These are phyloP conservation scores for Calephelis virginiensis DNA, from an alignment of 1,140 invertebrate species.

Conservation along the genomic window DNA sequence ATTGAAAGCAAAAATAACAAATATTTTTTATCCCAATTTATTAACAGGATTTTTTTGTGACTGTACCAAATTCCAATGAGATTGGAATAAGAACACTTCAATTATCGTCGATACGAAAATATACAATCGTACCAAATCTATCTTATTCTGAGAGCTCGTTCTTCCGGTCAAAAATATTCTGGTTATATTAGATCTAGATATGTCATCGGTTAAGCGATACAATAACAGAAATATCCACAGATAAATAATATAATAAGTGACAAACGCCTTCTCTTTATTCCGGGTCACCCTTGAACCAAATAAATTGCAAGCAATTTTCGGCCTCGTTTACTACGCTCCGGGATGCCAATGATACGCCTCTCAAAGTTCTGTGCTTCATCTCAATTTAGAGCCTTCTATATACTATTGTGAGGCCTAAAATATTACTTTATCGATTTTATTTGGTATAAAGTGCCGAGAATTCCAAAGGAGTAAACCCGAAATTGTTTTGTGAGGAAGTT, in stretches of 20 bases:
- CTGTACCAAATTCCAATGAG: too few species aligned
- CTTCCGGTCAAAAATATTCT: too few species aligned
- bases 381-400: constrained; percentile 32
- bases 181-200: neutral
- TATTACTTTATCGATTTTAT: constrained; percentile 22
- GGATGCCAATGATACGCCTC: constrained; percentile 60
- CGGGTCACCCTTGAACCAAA: constrained; percentile 64
- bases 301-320: constrained; percentile 69
- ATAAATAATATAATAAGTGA: constrained; percentile 69
- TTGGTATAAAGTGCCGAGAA: constrained; percentile 2
- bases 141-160: too few species aligned
- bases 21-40: too few species aligned
- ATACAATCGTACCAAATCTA: too few species aligned
- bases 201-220: constrained; percentile 23
- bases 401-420: constrained; percentile 18
- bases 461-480: neutral
- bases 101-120: too few species aligned
- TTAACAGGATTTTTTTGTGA: too few species aligned
- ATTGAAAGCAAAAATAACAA: too few species aligned
- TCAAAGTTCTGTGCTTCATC: constrained; percentile 44
- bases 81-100: too few species aligned
- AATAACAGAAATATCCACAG: constrained; percentile 41
- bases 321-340: constrained; percentile 58
- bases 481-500: neutral
- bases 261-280: constrained; percentile 60